Base-by-base conservation (phyloP, 2,797 vertebrate genomes). In the Tangara arthus region DNA sequence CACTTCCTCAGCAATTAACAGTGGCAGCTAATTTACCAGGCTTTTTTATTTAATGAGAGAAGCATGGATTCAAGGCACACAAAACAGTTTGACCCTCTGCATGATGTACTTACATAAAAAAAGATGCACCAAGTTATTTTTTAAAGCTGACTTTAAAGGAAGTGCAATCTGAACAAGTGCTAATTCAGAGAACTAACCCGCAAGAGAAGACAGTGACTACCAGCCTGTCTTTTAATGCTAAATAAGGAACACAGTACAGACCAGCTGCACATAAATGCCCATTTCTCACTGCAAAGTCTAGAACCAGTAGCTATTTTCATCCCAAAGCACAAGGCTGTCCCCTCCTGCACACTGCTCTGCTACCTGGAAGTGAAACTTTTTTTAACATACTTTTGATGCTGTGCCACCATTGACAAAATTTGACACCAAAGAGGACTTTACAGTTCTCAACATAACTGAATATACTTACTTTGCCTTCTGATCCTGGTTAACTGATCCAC, bases 61-160 rank as follows among this genome's bases (percentile, higher is more conserved):
- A 23, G 34, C 28, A 10, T 0, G 14, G 50, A 41, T 28, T 53
- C 63, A 68, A 34, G 1, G 15, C 2, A 5, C 3, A 5, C 47
- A 44, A n/a, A 75, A 37, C 34, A 17, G 27, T n/a, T 3, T 44
- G 30, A 55, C 56, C 37, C 70, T 78, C 10, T 57, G 41, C 13
- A 4, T 11, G 35, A 70, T 1, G 12, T 34, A 59, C 39, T 65
- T 61, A 34, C n/a, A 15, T 17, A 42, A 22, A 15, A 8, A 22
- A 50, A 42, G 28, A 55, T 17, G 41, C 6, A 30, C 30, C 11
- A 53, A 32, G 34, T n/a, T 55, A 42, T 27, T 69, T 80, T 46
- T 55, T 17, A 39, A 70, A 71, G 61, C 14, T 57, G 70, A 56
- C 30, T 15, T 47, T 49, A 60, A 82, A 63, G 53, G 34, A 78